These are phyloP conservation scores for Cephus runcator DNA, from an alignment of 2,888 invertebrate genomes.

Conservation along the genomic window DNA sequence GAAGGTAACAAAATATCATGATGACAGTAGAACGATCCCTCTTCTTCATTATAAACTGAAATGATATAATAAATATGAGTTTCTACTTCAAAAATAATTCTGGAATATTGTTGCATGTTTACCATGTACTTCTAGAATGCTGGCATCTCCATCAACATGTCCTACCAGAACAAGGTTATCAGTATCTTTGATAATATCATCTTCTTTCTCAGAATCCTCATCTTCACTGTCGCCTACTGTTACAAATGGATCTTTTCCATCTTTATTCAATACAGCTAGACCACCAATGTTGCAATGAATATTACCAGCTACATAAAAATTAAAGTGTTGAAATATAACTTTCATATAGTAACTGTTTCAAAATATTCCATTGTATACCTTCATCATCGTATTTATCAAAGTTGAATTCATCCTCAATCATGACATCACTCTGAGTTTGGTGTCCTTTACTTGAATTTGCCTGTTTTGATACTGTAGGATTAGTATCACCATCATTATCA, in stretches of 20 bases:
- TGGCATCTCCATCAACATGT: constrained; percentile 87
- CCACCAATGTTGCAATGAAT: constrained; percentile 53
- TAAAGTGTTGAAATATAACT: constrained; percentile 18
- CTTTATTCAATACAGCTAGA: constrained; percentile 46
- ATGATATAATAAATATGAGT: constrained; percentile 34
- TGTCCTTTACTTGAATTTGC: constrained; percentile 28
- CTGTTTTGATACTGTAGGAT: constrained; percentile 19
- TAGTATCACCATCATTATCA: constrained; percentile 51
- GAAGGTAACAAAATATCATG: constrained; percentile 92
- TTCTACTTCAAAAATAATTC: constrained; percentile 2
- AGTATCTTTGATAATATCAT: constrained; percentile 86
- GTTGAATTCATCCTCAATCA: constrained; percentile 74
- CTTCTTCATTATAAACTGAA: constrained; percentile 89
- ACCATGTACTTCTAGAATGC: constrained; percentile 90
- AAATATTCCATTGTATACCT: constrained; percentile 65
- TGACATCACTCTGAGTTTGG: constrained; percentile 61
- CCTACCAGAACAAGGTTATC: constrained; percentile 93
- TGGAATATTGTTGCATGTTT: constrained; percentile 4
- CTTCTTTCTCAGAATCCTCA: constrained; percentile 84
- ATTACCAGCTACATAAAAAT: constrained; percentile 37
- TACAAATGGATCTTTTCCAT: constrained; percentile 52
- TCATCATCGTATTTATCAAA: constrained; percentile 82
- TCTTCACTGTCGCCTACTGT: constrained; percentile 55
- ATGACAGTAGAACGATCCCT: constrained; percentile 91
- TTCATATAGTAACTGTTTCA: constrained; percentile 35